phyloP scores from a whole-genome alignment of 2,797 vertebrate genomes.

The Anabacerthia variegaticeps region DNA sequence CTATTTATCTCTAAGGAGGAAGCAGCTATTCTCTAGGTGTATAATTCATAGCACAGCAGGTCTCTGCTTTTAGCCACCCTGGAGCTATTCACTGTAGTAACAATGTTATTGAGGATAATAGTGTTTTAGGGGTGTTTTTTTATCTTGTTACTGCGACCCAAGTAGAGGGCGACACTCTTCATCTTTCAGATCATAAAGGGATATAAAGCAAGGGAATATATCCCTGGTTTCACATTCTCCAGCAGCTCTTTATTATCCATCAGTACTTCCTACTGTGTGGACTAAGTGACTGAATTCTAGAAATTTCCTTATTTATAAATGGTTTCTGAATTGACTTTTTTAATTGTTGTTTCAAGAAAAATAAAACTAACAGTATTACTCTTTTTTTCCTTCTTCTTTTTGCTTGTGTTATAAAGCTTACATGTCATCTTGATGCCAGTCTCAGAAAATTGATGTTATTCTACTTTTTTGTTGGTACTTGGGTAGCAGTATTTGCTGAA shows the following conservation, averaged over 20 bases:
- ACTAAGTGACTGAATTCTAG: neutral
- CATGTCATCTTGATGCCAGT: neutral
- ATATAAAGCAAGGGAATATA: neutral
- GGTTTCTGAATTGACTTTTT: neutral
- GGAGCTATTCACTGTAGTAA: neutral
- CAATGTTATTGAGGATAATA: neutral
- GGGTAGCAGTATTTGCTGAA: neutral
- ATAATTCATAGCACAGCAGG: constrained; percentile 9
- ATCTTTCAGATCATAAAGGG: neutral
- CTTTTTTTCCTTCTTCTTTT: neutral
- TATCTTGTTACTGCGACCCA: neutral
- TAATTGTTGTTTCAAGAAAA: neutral
- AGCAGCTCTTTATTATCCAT: neutral
- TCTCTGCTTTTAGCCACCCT: neutral
- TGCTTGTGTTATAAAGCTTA: neutral
- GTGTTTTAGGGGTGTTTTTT: neutral
- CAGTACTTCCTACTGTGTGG: neutral
- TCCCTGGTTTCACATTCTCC: neutral
- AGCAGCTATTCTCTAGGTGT: neutral
- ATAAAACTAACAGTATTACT: neutral
- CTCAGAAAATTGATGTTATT: neutral
- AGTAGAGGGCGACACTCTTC: neutral
- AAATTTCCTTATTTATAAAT: neutral
- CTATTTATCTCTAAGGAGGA: neutral
- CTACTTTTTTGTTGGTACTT: neutral